Conservation (phyloP, 2,113 vertebrate genomes). For the Macroglossus sobrinus region DNA sequence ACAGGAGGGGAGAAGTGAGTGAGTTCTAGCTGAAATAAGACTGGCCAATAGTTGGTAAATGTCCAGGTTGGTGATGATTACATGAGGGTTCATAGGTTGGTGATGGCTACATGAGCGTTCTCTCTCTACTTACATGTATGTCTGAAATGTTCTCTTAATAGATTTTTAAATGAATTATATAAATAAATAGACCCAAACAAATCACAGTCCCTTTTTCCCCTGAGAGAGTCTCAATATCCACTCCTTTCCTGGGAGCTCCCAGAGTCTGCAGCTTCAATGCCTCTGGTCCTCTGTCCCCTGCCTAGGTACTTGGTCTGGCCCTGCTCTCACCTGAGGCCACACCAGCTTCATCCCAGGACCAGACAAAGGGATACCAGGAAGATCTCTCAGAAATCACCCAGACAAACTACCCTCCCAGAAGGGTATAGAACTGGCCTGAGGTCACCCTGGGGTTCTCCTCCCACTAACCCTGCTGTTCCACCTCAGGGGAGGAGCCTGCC, state of each 20-base stretch:
- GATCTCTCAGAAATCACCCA: background rate
- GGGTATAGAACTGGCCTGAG: background rate
- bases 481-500: background rate
- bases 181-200: background rate
- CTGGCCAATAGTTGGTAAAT: background rate
- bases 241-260: background rate
- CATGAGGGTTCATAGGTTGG: background rate
- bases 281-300: background rate
- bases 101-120: background rate
- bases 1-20: background rate
- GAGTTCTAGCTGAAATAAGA: background rate
- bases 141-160: background rate
- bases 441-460: background rate
- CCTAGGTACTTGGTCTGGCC: background rate
- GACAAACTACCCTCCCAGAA: background rate
- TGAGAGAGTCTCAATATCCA: background rate
- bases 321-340: background rate
- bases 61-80: background rate
- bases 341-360: background rate
- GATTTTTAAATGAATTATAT: background rate
- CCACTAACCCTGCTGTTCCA: fast-evolving
- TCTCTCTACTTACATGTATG: background rate
- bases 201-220: background rate
- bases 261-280: background rate
- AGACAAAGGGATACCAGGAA: background rate